Percentiles rank a stretch among this genome's conserved stretches.
Evolutionary conservation across 1,140 invertebrate species (phyloP).

Genomic region (Muscidifurax raptorellus): DNA sequence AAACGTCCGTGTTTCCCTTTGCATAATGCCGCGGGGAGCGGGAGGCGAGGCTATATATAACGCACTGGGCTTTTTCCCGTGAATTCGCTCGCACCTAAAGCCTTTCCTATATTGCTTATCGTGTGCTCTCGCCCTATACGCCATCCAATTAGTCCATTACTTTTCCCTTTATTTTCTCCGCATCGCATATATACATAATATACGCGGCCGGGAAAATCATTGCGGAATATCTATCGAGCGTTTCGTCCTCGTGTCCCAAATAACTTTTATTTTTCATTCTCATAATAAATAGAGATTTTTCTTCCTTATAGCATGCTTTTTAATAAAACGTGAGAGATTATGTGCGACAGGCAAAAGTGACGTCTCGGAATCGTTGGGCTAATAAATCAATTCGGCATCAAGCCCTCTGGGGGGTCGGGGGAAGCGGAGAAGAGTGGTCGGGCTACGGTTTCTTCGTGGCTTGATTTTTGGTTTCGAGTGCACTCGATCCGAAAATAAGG

Average conservation of each 20-base stretch:
- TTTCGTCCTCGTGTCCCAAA: background rate
- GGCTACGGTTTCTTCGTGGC: slow-evolving; percentile 64
- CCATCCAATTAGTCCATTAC: slow-evolving; percentile 31
- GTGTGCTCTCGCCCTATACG: background rate
- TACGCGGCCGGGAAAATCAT: background rate
- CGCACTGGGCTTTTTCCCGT: slow-evolving; percentile 29
- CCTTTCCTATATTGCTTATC: slow-evolving; percentile 40
- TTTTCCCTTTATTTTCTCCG: background rate
- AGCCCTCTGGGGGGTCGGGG: slow-evolving; percentile 54
- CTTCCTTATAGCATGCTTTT: background rate
- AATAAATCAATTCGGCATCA: slow-evolving; percentile 73
- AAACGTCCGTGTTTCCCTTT: slow-evolving; percentile 41
- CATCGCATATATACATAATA: too few relatives aligned
- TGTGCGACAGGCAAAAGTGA: background rate
- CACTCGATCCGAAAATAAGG: slow-evolving; percentile 75
- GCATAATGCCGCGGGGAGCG: slow-evolving; percentile 36
- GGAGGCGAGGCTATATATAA: background rate
- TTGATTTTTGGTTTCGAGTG: slow-evolving; percentile 75
- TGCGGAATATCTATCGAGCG: background rate
- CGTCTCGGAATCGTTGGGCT: slow-evolving; percentile 55
- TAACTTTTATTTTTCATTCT: background rate
- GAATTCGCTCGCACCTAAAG: slow-evolving; percentile 40
- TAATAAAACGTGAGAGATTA: slow-evolving; percentile 7
- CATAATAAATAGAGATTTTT: slow-evolving; percentile 18
- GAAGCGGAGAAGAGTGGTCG: background rate